phyloP scores from a whole-genome alignment of 2,888 invertebrate genomes.

The Aspidiotus destructor region DNA sequence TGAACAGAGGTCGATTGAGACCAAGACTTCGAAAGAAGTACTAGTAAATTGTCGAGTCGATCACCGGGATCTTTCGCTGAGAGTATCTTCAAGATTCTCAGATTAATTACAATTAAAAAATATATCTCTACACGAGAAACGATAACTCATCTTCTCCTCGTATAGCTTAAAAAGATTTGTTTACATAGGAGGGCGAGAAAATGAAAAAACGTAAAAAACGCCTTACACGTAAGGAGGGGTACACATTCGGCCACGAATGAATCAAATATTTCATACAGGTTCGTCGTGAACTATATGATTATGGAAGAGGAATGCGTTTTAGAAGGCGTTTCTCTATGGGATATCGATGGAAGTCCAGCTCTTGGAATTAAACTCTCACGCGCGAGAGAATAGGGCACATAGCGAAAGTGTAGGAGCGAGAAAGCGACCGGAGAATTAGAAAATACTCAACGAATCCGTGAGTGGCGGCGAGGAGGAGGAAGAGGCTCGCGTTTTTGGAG shows the following conservation, averaged over 20 bases:
- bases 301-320: neutral
- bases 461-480: neutral
- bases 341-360: neutral
- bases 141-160: slow-evolving; percentile 4
- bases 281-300: neutral
- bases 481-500: slow-evolving; percentile 7
- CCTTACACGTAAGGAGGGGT: neutral
- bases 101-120: too few relatives aligned
- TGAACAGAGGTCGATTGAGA: too few relatives aligned
- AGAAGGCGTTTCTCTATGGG: neutral
- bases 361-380: slow-evolving; percentile 4
- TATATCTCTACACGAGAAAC: too few relatives aligned
- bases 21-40: too few relatives aligned
- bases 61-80: too few relatives aligned
- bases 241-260: neutral
- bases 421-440: slow-evolving; percentile 8
- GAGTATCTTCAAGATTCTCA: too few relatives aligned
- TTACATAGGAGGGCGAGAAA: neutral
- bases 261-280: neutral
- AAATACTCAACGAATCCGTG: slow-evolving; percentile 12
- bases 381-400: neutral
- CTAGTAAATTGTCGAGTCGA: too few relatives aligned
- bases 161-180: neutral
- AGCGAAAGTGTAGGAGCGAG: neutral
- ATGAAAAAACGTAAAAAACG: neutral